Conservation (phyloP, 2,888 invertebrate species). For the Drosophila tripunctata region DNA sequence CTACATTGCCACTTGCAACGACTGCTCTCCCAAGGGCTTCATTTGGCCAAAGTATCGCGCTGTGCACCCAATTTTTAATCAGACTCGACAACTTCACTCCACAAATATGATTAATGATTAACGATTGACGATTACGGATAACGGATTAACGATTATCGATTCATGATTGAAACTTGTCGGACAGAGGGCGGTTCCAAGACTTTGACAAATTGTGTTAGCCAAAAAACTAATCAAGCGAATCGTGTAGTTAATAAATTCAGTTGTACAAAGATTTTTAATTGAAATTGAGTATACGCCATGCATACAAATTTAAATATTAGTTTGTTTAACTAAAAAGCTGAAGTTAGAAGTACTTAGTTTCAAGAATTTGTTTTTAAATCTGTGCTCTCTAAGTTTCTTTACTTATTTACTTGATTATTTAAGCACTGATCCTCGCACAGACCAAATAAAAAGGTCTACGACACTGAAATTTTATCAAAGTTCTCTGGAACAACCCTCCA, state of each 20-base stretch:
- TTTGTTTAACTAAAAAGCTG: no score
- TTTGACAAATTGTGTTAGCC: neutral
- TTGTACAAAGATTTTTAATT: neutral
- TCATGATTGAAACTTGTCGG: neutral
- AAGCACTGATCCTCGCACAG: no score
- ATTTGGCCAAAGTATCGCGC: constrained; percentile 64
- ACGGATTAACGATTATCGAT: constrained; percentile 54
- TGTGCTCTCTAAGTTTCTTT: no score
- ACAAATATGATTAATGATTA: constrained; percentile 60
- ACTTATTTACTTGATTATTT: no score
- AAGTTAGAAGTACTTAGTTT: no score
- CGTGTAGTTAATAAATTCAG: neutral
- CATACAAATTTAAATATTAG: neutral
- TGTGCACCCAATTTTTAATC: constrained; percentile 77
- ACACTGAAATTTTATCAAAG: neutral
- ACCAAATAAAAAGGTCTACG: no score
- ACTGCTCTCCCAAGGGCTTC: constrained; percentile 69
- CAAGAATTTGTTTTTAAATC: no score
- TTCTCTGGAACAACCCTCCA: neutral
- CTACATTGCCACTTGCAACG: constrained; percentile 21
- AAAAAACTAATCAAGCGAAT: neutral
- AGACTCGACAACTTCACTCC: constrained; percentile 36
- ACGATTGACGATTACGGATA: neutral
- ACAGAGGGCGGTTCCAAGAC: constrained; percentile 11
- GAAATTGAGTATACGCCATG: neutral